These are phyloP conservation scores for Pomacea canaliculata DNA, from an alignment of 2,888 invertebrate species.

Conservation along the genomic window DNA sequence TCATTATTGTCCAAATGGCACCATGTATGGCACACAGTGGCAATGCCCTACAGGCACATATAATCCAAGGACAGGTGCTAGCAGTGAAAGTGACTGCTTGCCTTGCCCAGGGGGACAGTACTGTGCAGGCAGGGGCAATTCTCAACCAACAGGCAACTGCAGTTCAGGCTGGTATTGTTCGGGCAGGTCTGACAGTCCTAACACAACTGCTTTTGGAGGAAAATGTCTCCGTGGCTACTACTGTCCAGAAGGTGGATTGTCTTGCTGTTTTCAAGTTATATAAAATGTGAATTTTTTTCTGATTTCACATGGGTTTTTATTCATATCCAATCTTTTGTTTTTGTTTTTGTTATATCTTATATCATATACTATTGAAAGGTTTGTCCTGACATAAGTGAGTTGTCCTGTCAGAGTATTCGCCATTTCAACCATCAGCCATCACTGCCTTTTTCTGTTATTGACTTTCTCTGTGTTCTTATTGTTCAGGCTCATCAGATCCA, in stretches of 20 bases:
- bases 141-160: conserved; percentile 58
- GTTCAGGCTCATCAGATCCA: conserved; percentile 56
- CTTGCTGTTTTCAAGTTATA: not conserved
- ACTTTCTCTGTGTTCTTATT: too few species aligned
- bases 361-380: too few species aligned
- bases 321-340: not conserved
- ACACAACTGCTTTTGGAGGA: conserved; percentile 58
- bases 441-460: too few species aligned
- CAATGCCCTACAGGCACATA: conserved; percentile 62
- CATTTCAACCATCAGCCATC: too few species aligned
- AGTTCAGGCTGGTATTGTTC: conserved; percentile 61
- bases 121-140: conserved; percentile 61
- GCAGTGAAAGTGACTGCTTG: conserved; percentile 48
- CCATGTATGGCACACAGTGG: conserved; percentile 53
- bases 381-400: too few species aligned
- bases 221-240: conserved; percentile 59
- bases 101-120: conserved; percentile 62
- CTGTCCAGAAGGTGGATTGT: conserved; percentile 55
- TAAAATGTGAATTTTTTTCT: not conserved
- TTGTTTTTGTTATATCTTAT: not conserved
- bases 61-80: conserved; percentile 50
- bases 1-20: conserved; percentile 64
- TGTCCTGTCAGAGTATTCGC: too few species aligned
- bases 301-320: not conserved
- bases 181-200: conserved; percentile 43